Evolutionary conservation across 1,140 invertebrate species (phyloP), one percentile per base, ranked within the genome.

Genomic region (Lineus longissimus): DNA sequence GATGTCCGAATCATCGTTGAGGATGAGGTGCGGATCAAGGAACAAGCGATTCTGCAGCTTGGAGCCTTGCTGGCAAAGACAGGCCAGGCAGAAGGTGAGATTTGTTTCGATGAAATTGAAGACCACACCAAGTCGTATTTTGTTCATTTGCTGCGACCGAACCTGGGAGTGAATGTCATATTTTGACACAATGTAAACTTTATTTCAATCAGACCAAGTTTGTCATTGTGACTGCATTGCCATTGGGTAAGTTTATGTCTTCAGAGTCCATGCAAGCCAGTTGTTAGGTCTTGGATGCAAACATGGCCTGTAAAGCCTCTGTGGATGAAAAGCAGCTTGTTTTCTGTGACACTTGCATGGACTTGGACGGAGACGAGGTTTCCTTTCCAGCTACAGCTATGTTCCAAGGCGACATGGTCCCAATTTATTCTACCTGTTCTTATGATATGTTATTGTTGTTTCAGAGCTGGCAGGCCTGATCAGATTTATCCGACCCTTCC

Each of bases 381-480:
- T 43, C 11, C 40, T 19, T 13, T 13, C 40, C 40, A 13, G 40
- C 11, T 43, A 11, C 11, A 13, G 40, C 11, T 13, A 13, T 43
- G 19, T 43, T 11, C 40, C 11, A 13, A 43, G 11, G 40, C 11
- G 11, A 43, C 19, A 43, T 43, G 11, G 40, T 13, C 40, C 19
- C 19, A 43, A 43, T 43, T 13, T 19, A 19, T 11, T 43, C 19
- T 43, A 11, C 19, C 40, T 43, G 19, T 43, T 43, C 19, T 43
- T 19, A 19, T 43, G 11, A 43, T 19, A 11, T 11, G 11, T 59
- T 68, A 84, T n/a, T n/a, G n/a, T n/a, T n/a, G n/a, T n/a, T n/a
- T n/a, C n/a, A n/a, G 94, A 96, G 81, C 83, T 98, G 67, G 93
- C 93, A 1, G 89, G 93, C 64, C 85, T 99, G 45, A 97, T 98